A percentile compares a stretch with the other conserved stretches of the same genome.
phyloP scores from a whole-genome alignment of 2,113 vertebrate species.

The Onychorhynchus coronatus region DNA sequence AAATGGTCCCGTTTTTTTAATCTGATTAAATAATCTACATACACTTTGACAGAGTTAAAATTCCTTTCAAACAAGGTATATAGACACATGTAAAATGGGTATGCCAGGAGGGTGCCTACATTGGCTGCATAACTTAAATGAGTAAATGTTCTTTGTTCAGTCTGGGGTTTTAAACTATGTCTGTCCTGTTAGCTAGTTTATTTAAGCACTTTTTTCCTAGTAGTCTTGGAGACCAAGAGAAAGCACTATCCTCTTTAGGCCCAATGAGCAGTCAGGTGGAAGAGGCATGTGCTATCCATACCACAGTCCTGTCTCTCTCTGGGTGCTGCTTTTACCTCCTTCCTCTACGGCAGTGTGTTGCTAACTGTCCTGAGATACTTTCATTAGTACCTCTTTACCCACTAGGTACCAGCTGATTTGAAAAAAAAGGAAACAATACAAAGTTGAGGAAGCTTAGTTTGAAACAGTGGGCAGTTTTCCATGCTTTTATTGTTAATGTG shows the following conservation, averaged over 20 bases:
- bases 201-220: not conserved
- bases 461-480: not conserved
- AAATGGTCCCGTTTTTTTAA: not conserved
- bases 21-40: not conserved
- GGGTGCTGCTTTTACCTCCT: not conserved
- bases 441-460: not conserved
- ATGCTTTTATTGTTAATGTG: not conserved
- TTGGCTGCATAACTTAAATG: not conserved
- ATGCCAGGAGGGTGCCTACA: not conserved
- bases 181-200: not conserved
- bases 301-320: not conserved
- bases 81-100: not conserved
- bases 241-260: not conserved
- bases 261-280: not conserved
- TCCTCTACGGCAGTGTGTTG: not conserved
- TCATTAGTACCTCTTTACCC: not conserved
- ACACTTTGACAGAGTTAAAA: not conserved
- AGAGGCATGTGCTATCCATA: not conserved
- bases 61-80: not conserved
- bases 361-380: not conserved
- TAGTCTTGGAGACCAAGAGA: not conserved
- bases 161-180: not conserved
- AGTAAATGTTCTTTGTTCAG: not conserved
- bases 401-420: not conserved
- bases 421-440: not conserved